These are phyloP conservation scores for Parasteatoda lunata DNA, from an alignment of 2,888 invertebrate species.

Conservation along the genomic window DNA sequence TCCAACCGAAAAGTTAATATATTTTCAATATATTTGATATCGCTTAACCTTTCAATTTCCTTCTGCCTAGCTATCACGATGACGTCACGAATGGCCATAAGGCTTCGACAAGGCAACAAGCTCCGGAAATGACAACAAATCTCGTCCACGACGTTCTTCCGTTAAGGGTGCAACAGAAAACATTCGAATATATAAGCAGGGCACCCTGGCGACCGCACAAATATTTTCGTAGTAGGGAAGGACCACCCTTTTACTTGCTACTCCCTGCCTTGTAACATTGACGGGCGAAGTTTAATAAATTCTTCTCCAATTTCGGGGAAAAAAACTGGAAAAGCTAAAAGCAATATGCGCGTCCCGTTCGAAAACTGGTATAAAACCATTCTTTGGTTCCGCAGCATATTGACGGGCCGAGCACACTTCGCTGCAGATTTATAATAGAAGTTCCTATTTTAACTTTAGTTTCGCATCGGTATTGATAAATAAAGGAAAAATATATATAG, in stretches of 20 bases:
- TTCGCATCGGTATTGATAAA: slow-evolving; percentile 44
- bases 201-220: slow-evolving; percentile 30
- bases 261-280: slow-evolving; percentile 21
- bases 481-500: slow-evolving; percentile 10
- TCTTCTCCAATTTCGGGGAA: slow-evolving; percentile 45
- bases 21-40: no score
- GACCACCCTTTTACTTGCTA: background rate
- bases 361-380: slow-evolving; percentile 2
- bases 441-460: slow-evolving; percentile 35
- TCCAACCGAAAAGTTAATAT: no score
- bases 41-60: no score
- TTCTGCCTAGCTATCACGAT: background rate
- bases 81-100: background rate
- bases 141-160: background rate
- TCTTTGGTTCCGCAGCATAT: slow-evolving; percentile 36
- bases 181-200: slow-evolving; percentile 3
- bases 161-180: background rate
- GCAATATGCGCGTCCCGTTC: slow-evolving; percentile 40
- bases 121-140: background rate
- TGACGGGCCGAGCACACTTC: slow-evolving; percentile 52
- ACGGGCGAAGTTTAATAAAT: slow-evolving; percentile 54
- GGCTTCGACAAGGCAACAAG: background rate
- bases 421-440: slow-evolving; percentile 62
- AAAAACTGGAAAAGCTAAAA: slow-evolving; percentile 30
- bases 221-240: slow-evolving; percentile 40